Evolutionary conservation across 1,140 invertebrate species (phyloP), one percentile per base, ranked within the genome.

Genomic region (Achatina immaculata): DNA sequence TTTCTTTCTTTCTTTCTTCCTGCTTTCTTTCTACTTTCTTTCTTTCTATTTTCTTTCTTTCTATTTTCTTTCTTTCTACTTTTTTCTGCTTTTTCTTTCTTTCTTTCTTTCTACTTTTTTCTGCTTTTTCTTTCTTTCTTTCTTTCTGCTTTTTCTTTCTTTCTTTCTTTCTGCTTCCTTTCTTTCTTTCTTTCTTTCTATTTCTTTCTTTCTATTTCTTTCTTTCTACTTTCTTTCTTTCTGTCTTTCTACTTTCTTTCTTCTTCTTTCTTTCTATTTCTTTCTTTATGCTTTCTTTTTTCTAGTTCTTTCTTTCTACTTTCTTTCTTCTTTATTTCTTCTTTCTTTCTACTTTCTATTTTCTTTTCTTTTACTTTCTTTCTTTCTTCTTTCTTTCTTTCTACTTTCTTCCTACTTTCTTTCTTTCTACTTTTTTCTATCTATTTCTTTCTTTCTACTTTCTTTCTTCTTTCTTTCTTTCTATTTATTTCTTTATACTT

Each of bases 151-250:
- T 11, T 66, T 66, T 66, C 9, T n/a, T 3, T 31, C 36, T 69
- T 16, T 42, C 34, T 69, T 24, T 36, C 14, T 69, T n/a, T 69
- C 40, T 69, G n/a, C n/a, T n/a, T n/a, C n/a, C 31, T 42, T 19
- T 69, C 34, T 69, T 36, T 69, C 11, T 69, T 4, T 69, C 66
- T 69, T 36, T 69, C 66, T 34, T 36, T 69, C 6, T 69, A 6
- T 34, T 31, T 69, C 14, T 69, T n/a, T 36, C 11, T 69, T n/a
- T 11, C 31, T 34, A 14, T 69, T n/a, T 69, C 66, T 69, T 31
- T 69, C 31, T 42, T n/a, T 69, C 31, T 34, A 16, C 24, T 42
- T n/a, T 16, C 66, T 42, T 69, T 69, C 40, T 58, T 24, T 58
- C 55, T 58, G 11, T 58, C 55, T 58, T 21, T 58, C 55, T 58